Evolutionary conservation across 2,888 invertebrate species (phyloP).

Genomic region (Tenodera sinensis): DNA sequence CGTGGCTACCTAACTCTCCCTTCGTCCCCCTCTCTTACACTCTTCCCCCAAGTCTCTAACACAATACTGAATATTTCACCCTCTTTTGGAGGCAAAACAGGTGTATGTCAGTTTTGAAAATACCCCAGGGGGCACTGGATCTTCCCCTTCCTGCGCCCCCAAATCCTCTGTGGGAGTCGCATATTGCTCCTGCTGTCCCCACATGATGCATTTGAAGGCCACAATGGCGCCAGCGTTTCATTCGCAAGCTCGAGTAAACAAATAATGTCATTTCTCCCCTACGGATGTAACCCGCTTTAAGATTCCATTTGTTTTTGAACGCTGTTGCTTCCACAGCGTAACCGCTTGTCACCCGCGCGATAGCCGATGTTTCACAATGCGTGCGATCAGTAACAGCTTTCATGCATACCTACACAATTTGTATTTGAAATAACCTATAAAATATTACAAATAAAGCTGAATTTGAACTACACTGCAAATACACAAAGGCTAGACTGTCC

Average conservation of each 20-base stretch:
- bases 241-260: not conserved
- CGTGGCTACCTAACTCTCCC: not conserved
- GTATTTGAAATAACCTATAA: too few relatives aligned
- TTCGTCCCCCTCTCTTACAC: not conserved
- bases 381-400: too few relatives aligned
- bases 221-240: not conserved
- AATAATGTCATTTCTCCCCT: not conserved
- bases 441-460: too few relatives aligned
- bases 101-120: slow-evolving; percentile 12
- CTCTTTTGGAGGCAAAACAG: slow-evolving; percentile 19
- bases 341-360: too few relatives aligned
- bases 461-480: too few relatives aligned
- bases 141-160: not conserved
- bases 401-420: too few relatives aligned
- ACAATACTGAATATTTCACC: slow-evolving; percentile 17
- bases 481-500: too few relatives aligned
- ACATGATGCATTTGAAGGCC: not conserved
- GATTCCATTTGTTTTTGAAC: not conserved
- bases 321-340: not conserved
- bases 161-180: not conserved
- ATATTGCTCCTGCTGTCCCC: not conserved
- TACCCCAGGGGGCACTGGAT: slow-evolving; percentile 9
- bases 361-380: too few relatives aligned
- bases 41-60: not conserved
- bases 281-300: not conserved